These are phyloP conservation scores for Crossocerus cetratus DNA, from an alignment of 2,888 invertebrate species.

Conservation along the genomic window DNA sequence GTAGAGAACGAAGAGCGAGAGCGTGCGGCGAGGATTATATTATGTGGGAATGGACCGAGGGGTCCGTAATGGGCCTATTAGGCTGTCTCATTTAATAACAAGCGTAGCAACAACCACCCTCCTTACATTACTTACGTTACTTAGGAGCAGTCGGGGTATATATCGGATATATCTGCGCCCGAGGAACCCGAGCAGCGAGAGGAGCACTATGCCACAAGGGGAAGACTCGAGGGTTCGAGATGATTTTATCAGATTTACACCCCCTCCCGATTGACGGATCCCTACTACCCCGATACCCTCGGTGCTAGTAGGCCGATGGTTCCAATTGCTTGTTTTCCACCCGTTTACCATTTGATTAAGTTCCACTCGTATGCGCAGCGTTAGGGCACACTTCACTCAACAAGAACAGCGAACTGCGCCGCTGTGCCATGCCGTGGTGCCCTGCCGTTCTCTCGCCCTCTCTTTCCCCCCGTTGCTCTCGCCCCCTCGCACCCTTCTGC, in stretches of 20 bases:
- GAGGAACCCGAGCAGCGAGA: constrained; percentile 48
- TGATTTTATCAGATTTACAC: constrained; percentile 76
- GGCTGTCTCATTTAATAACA: constrained; percentile 77
- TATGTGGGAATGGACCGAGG: constrained; percentile 73
- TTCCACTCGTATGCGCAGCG: constrained; percentile 56
- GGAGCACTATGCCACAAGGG: constrained; percentile 44
- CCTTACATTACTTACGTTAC: constrained; percentile 74
- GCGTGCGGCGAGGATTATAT: constrained; percentile 74
- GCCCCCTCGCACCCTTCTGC: neutral
- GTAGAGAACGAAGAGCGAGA: constrained; percentile 52
- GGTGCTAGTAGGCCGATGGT: constrained; percentile 56
- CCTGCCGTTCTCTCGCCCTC: too few relatives aligned
- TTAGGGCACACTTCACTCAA: constrained; percentile 26
- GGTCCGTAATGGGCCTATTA: constrained; percentile 76
- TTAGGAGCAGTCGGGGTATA: constrained; percentile 59
- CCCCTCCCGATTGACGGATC: constrained; percentile 59
- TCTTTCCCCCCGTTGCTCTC: neutral
- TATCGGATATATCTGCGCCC: constrained; percentile 68
- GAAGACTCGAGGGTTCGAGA: constrained; percentile 66
- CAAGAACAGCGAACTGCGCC: constrained; percentile 26
- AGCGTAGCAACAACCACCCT: constrained; percentile 74
- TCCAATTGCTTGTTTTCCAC: constrained; percentile 76
- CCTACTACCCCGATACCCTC: constrained; percentile 27
- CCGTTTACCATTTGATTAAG: constrained; percentile 76
- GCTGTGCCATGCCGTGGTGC: too few relatives aligned